Conservation (phyloP, 2,888 invertebrate species). For the Drosophila sordidula region DNA sequence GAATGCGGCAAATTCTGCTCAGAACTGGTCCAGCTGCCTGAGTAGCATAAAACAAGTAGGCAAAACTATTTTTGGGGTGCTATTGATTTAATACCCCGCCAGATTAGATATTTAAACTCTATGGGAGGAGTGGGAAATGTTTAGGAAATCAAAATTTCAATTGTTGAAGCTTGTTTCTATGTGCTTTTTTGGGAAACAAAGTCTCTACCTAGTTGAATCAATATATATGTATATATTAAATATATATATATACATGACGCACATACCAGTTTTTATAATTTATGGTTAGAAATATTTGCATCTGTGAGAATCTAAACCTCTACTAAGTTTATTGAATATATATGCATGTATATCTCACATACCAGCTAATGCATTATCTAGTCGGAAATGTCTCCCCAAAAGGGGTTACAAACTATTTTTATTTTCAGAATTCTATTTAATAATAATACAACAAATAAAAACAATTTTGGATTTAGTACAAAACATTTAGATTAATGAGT, state of each 20-base stretch:
- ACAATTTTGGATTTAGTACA: no score
- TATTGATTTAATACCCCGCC: not conserved
- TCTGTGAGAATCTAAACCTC: not conserved
- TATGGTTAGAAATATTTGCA: no score
- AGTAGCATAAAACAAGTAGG: conserved; percentile 3
- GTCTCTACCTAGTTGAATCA: not conserved
- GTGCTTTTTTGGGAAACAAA: not conserved
- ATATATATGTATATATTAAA: not conserved
- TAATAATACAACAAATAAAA: no score
- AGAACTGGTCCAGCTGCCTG: conserved; percentile 42
- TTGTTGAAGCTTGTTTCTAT: not conserved
- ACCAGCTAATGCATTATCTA: no score
- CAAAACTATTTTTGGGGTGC: not conserved
- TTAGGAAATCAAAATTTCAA: not conserved
- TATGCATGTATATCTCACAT: no score
- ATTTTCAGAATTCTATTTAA: no score
- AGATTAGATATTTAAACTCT: not conserved
- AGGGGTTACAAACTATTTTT: no score
- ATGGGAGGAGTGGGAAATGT: not conserved
- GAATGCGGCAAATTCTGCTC: conserved; percentile 26
- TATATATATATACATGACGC: not conserved
- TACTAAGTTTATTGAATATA: not conserved
- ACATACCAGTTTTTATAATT: not conserved
- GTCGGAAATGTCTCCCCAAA: no score
- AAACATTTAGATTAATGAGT: no score